phyloP scores from a whole-genome alignment of 2,113 vertebrate genomes.

The Indri indri region DNA sequence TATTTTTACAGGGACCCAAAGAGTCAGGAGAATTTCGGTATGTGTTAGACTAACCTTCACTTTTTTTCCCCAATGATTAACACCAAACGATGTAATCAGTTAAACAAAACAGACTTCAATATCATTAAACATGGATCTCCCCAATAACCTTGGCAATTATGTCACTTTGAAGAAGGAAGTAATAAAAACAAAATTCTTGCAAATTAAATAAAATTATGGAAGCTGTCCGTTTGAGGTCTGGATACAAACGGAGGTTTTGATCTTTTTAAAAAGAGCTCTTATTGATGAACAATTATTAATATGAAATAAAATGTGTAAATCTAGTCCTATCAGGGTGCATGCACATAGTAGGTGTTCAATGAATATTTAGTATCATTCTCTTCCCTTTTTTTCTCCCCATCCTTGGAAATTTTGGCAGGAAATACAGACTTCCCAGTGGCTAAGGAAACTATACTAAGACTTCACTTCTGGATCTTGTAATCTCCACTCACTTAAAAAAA shows the following conservation, averaged over 20 bases:
- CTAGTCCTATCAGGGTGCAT: background rate
- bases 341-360: constrained; percentile 31
- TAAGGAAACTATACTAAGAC: constrained; percentile 59
- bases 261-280: constrained; percentile 27
- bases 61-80: background rate
- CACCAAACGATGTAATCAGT: constrained; percentile 7
- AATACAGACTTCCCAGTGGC: constrained; percentile 38
- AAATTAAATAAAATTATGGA: constrained; percentile 53
- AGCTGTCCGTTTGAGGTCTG: background rate
- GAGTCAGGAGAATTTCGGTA: background rate
- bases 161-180: constrained; percentile 50
- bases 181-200: constrained; percentile 63
- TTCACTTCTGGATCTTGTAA: constrained; percentile 68
- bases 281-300: constrained; percentile 23
- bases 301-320: constrained; percentile 43
- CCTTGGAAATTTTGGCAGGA: constrained; percentile 50
- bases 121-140: background rate
- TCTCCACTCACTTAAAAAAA: constrained; percentile 54
- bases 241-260: background rate
- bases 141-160: constrained; percentile 32
- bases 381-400: background rate
- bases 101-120: constrained; percentile 39
- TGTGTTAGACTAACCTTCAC: background rate
- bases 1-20: constrained; percentile 24
- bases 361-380: background rate